Percentiles rank a stretch among this genome's conserved stretches.
Conservation (phyloP, 2,888 invertebrate species). For the Eurois occulta region DNA sequence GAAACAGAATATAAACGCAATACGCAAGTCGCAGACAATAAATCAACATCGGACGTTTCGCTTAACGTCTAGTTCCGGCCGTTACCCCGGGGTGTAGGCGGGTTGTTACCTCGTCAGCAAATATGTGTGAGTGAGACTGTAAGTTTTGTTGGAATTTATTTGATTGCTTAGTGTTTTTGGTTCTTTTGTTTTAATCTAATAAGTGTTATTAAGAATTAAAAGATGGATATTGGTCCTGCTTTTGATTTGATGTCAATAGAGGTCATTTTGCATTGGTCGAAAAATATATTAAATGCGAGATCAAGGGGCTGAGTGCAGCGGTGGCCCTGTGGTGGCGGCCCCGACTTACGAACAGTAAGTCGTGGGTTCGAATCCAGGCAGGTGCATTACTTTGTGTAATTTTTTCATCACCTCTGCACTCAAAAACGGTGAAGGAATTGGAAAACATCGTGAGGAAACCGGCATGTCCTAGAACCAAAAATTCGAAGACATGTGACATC, state of each 20-base stretch:
- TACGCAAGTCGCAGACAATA: constrained; percentile 66
- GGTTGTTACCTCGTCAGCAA: constrained; percentile 46
- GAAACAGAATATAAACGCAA: constrained; percentile 49
- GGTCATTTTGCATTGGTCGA: background rate
- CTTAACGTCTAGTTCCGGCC: constrained; percentile 70
- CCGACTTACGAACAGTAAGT: too few species aligned
- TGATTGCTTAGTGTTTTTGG: constrained; percentile 12
- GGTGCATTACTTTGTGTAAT: too few species aligned
- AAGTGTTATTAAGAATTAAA: background rate
- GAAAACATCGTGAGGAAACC: too few species aligned
- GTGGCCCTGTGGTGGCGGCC: too few species aligned
- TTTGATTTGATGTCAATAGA: background rate
- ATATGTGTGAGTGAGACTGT: constrained; percentile 49
- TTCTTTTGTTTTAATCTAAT: background rate
- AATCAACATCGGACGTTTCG: constrained; percentile 75
- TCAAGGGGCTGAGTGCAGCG: background rate
- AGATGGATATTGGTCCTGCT: background rate
- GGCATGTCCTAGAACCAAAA: too few species aligned
- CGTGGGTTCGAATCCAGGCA: too few species aligned
- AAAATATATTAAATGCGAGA: background rate
- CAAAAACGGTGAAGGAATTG: too few species aligned
- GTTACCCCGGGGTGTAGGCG: constrained; percentile 50
- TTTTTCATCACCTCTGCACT: too few species aligned
- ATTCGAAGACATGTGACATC: too few species aligned
- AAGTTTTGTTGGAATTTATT: constrained; percentile 36